These are phyloP conservation scores for Echinops telfairi DNA, from an alignment of 2,113 vertebrate species.

Conservation along the genomic window DNA sequence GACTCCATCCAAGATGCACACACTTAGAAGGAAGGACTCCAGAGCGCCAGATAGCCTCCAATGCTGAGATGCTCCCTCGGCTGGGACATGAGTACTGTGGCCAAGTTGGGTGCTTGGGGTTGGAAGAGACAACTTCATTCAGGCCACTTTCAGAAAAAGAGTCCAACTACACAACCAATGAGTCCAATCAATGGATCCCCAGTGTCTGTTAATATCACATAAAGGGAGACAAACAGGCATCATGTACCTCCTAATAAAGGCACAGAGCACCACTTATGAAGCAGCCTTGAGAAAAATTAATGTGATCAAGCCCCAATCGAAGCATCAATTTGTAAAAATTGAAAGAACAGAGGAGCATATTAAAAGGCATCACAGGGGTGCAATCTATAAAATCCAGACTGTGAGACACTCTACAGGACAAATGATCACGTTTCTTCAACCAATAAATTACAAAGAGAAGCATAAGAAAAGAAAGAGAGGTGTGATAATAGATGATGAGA, in stretches of 20 bases:
- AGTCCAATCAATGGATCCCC: slow-evolving; percentile 22
- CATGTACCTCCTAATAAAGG: slow-evolving; percentile 4
- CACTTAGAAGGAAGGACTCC: not conserved
- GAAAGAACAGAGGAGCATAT: slow-evolving; percentile 10
- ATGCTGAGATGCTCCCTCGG: not conserved
- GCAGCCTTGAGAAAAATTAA: slow-evolving; percentile 46
- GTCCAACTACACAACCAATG: not conserved
- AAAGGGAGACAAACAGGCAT: slow-evolving; percentile 49
- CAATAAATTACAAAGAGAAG: slow-evolving; percentile 18
- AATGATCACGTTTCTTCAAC: slow-evolving; percentile 51
- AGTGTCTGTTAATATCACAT: slow-evolving; percentile 32
- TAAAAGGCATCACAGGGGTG: not conserved
- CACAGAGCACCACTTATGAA: not conserved
- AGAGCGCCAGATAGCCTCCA: not conserved
- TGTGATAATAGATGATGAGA: too few relatives aligned
- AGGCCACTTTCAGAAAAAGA: slow-evolving; percentile 17
- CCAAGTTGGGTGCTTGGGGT: not conserved
- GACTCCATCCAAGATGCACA: not conserved
- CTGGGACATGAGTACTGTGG: slow-evolving; percentile 13
- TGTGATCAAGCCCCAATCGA: slow-evolving; percentile 16
- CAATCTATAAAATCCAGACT: slow-evolving; percentile 34
- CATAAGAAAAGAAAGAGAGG: not conserved
- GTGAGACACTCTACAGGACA: slow-evolving; percentile 23
- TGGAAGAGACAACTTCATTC: slow-evolving; percentile 49
- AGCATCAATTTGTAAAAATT: slow-evolving; percentile 24